phyloP scores from a whole-genome alignment of 2,888 invertebrate species.

The Rhamnusium bicolor region DNA sequence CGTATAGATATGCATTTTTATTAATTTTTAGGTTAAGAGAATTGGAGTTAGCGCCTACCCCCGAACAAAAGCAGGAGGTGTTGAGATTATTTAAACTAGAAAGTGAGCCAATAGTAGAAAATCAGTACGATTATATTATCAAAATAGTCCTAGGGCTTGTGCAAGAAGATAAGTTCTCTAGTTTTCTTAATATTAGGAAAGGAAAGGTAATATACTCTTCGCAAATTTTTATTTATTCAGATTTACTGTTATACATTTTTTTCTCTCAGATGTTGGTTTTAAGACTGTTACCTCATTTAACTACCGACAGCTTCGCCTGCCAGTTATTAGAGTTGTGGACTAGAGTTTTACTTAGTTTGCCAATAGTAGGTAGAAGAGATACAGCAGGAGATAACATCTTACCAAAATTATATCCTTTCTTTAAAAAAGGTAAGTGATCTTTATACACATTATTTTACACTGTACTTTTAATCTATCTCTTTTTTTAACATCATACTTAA shows the following conservation, averaged over 20 bases:
- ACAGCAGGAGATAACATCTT: slow-evolving; percentile 72
- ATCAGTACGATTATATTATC: slow-evolving; percentile 75
- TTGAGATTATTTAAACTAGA: slow-evolving; percentile 73
- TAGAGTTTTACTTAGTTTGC: slow-evolving; percentile 75
- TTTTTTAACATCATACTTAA: too few relatives aligned
- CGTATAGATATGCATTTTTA: not conserved
- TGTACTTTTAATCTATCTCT: too few relatives aligned
- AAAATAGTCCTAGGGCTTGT: slow-evolving; percentile 79
- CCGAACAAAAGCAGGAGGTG: slow-evolving; percentile 75
- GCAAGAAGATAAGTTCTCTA: slow-evolving; percentile 80
- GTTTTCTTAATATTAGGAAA: slow-evolving; percentile 85
- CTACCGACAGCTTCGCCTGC: slow-evolving; percentile 69
- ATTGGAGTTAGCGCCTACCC: slow-evolving; percentile 72
- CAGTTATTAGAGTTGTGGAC: slow-evolving; percentile 77
- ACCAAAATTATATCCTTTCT: slow-evolving; percentile 74
- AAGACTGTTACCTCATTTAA: slow-evolving; percentile 78
- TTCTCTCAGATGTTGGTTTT: slow-evolving; percentile 77
- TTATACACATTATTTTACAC: too few relatives aligned
- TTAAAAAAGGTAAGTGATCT: slow-evolving; percentile 73
- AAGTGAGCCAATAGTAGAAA: slow-evolving; percentile 71
- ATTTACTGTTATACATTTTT: not conserved
- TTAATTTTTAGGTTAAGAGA: slow-evolving; percentile 69
- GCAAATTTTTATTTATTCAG: not conserved
- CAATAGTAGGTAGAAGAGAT: slow-evolving; percentile 75
- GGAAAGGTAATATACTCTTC: slow-evolving; percentile 77